Base-by-base conservation (phyloP, 2,113 vertebrate species). In the Sinosuthora webbiana region DNA sequence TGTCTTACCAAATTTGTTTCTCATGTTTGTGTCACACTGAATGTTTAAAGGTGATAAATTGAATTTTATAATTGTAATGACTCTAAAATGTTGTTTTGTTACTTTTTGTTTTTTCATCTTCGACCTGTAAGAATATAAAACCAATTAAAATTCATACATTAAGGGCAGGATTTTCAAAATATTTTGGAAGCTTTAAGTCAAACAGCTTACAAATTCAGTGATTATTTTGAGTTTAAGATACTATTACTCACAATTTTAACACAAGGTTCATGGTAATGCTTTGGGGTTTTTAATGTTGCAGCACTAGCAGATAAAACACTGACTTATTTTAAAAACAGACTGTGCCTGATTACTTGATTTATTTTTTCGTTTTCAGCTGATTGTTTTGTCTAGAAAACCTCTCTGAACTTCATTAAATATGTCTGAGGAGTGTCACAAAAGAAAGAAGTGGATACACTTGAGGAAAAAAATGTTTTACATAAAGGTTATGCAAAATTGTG, bases 1-100 rank as follows among this genome's bases (percentile, higher is more conserved):
- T 69, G 70, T 87, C 92, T 83, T 63, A 64, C 9, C 24, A 86
- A 39, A 94, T 96, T 92, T 80, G 68, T 96, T 91, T 92, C 33
- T 41, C 7, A 45, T 67, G 15, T 24, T 93, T 87, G n/a, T 90
- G 53, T 74, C 86, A 87, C 39, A 57, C 4, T 13, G 68, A 63
- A 94, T 50, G 4, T 70, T 52, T 63, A 44, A 62, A 89, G 60
- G 30, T 83, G 24, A 44, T 92, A 39, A 23, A 28, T 39, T 44
- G 60, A 68, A 21, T 90, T 74, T 21, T 74, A 23, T 65, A 85
- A 70, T 19, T 37, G 4, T 42, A 77, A 33, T 42, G 85, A 11
- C 33, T 77, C 64, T 13, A 62, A 62, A 81, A 83, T n/a, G 11
- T 3, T 35, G n/a, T 17, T 11, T 2, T 14, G 11, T 49, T 52